Base-by-base conservation (phyloP, 2,113 vertebrate genomes). In the Tyto alba region DNA sequence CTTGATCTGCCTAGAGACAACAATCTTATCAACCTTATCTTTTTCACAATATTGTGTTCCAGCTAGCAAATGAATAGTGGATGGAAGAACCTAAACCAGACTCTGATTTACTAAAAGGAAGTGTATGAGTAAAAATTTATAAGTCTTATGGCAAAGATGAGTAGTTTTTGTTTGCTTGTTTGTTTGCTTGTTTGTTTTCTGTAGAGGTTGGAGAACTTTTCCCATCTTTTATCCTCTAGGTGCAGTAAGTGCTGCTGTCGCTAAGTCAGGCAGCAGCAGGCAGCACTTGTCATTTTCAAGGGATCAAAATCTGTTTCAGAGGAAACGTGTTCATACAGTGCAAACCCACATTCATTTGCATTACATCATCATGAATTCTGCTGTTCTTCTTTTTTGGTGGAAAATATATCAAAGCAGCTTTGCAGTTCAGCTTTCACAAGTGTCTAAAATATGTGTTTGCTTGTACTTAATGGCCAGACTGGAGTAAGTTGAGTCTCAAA, bases 261-360 rank as follows among this genome's bases (percentile, higher is more conserved):
- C 48, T 72, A 79, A 63, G 17, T 52, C 48, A 79, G 62, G 52
- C n/a, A 85, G 26, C 56, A 71, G 47, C 21, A 79, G 40, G 36
- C 36, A 82, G 43, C 32, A 32, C 27, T 92, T 59, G 23, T 18
- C 2, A 12, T 94, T 85, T 74, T 94, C 69, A 92, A 91, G 84
- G 84, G 92, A 93, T 38, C 30, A 47, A 71, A 90, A 84, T 52
- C 40, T 82, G 18, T 63, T 81, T 81, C 23, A 87, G 56, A 91
- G 27, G 73, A 91, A 95, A 52, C 4, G 13, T 11, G 17, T 50
- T 87, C 40, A 43, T 40, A 34, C 34, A 56, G 36, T 52, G 32
- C 47, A 71, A 96, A 92, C 27, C 89, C 84, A 95, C 80, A 34
- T 36, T 77, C 5, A 78, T 87, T 96, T 96, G 69, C 91, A 91